These are phyloP conservation scores for Synanthedon formicaeformis DNA, from an alignment of 2,888 invertebrate species.

Conservation along the genomic window DNA sequence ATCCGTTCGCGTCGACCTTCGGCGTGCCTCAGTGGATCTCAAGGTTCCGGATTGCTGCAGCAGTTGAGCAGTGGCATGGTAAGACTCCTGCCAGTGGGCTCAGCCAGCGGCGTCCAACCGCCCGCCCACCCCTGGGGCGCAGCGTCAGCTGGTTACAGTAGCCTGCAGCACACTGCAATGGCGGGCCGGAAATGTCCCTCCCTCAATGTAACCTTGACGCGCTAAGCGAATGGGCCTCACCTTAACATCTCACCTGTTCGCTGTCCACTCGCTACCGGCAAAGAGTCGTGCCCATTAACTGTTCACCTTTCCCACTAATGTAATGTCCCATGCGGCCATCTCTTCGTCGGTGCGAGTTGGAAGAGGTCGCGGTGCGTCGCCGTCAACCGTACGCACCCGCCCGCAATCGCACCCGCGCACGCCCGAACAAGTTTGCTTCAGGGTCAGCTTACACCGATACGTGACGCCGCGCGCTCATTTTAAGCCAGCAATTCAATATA, in stretches of 20 bases:
- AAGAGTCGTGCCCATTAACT: background rate
- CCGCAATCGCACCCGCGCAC: too few species aligned
- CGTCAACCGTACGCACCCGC: too few species aligned
- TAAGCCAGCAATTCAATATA: too few species aligned
- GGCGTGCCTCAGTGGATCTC: slow-evolving; percentile 75
- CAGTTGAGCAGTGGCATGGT: slow-evolving; percentile 95
- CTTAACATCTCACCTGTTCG: slow-evolving; percentile 1
- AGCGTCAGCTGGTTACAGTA: slow-evolving; percentile 67
- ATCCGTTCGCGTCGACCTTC: slow-evolving; percentile 81
- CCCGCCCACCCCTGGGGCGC: slow-evolving; percentile 64
- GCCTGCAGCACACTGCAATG: slow-evolving; percentile 62
- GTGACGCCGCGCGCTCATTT: background rate
- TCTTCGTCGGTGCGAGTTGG: slow-evolving; percentile 4
- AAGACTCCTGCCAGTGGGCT: slow-evolving; percentile 81
- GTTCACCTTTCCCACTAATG: too few species aligned
- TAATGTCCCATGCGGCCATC: background rate
- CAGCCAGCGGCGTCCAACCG: slow-evolving; percentile 72
- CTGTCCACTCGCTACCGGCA: background rate
- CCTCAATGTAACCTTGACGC: slow-evolving; percentile 79
- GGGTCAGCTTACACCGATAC: background rate
- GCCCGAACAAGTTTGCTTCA: too few species aligned
- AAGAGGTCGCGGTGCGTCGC: background rate
- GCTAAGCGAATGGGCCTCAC: slow-evolving; percentile 27
- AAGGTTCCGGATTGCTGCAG: slow-evolving; percentile 83
- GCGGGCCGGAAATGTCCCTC: slow-evolving; percentile 82